phyloP scores from a whole-genome alignment of 2,888 invertebrate genomes.

The Lithophane socia region DNA sequence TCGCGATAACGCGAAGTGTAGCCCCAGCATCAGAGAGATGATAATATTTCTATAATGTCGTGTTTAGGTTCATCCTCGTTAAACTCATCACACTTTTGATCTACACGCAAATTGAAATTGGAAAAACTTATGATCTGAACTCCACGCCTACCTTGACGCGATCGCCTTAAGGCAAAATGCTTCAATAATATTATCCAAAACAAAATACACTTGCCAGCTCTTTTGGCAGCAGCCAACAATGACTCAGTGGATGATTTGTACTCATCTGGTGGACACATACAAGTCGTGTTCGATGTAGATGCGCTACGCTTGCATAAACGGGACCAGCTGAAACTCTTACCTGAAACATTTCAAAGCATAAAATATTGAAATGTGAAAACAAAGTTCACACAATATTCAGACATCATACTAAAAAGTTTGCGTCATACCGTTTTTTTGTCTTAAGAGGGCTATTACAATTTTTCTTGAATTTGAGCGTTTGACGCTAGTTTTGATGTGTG shows the following conservation, averaged over 20 bases:
- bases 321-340: neutral
- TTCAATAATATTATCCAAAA: neutral
- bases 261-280: neutral
- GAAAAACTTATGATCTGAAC: no score
- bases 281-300: neutral
- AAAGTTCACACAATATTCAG: neutral
- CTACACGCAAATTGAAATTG: no score
- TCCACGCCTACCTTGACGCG: neutral
- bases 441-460: no score
- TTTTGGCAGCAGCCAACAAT: neutral
- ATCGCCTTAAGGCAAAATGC: neutral
- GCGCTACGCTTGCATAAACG: neutral
- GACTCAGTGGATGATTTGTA: neutral
- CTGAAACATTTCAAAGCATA: slow-evolving; percentile 7
- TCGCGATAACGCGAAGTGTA: no score
- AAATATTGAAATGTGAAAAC: neutral
- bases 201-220: neutral
- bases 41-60: no score
- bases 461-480: no score
- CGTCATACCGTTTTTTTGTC: no score
- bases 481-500: no score
- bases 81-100: no score
- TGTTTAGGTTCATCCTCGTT: no score
- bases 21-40: no score
- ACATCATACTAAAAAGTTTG: neutral